phyloP scores from a whole-genome alignment of 2,113 vertebrate genomes.

The Aptenodytes forsteri region DNA sequence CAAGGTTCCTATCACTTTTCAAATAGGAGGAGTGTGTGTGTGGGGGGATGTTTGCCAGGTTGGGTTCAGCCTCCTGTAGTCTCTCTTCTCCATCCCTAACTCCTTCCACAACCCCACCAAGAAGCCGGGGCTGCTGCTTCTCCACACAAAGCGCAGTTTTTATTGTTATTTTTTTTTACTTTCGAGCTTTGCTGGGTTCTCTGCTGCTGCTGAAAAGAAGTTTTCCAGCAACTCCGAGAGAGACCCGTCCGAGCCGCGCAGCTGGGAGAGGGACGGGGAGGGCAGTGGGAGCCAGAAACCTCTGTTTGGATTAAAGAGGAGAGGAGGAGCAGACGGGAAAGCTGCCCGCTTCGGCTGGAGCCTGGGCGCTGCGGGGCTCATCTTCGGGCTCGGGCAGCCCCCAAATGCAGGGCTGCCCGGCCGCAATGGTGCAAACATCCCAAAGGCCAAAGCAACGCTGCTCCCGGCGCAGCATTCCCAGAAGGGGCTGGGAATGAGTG shows the following conservation, averaged over 20 bases:
- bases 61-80: not conserved
- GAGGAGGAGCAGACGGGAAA: not conserved
- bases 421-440: not conserved
- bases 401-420: rapidly evolving
- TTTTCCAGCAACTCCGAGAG: not conserved
- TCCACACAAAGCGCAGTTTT: rapidly evolving
- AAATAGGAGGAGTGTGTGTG: too few relatives aligned
- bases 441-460: rapidly evolving
- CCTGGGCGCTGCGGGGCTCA: not conserved
- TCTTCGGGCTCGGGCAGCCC: not conserved
- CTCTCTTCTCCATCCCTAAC: not conserved
- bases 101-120: not conserved
- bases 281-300: not conserved
- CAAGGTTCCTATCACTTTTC: not conserved
- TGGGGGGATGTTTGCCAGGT: not conserved
- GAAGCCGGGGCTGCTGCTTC: not conserved
- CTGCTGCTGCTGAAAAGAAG: not conserved
- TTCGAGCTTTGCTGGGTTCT: not conserved
- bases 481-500: not conserved
- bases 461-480: not conserved
- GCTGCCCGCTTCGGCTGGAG: rapidly evolving
- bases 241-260: not conserved
- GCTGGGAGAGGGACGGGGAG: not conserved
- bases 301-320: not conserved
- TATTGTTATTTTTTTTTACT: not conserved